Percentiles rank a stretch among this genome's conserved stretches.
Evolutionary conservation across 1,140 invertebrate genomes (phyloP).

Genomic region (Papilio polytes): DNA sequence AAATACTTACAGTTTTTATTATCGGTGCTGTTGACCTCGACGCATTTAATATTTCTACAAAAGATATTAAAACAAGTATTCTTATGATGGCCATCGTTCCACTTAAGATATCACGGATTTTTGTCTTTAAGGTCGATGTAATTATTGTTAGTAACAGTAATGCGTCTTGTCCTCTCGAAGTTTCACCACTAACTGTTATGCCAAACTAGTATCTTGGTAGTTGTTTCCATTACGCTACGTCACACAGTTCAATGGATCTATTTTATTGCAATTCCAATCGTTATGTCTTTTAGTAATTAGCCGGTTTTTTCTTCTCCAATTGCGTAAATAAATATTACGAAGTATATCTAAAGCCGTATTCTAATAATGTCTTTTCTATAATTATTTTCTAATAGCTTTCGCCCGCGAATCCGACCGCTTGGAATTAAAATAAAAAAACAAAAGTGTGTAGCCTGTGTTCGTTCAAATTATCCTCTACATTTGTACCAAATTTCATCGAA

Average conservation of each 20-base stretch:
- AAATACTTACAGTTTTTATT: slow-evolving; percentile 64
- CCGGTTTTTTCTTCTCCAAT: not conserved
- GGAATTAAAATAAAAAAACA: too few species aligned
- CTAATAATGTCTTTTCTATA: too few species aligned
- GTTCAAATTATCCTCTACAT: too few species aligned
- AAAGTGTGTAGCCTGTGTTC: too few species aligned
- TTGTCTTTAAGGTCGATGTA: not conserved
- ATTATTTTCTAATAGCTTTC: too few species aligned
- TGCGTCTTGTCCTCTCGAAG: not conserved
- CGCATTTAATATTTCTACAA: slow-evolving; percentile 25
- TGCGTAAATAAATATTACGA: not conserved
- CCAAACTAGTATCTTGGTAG: not conserved
- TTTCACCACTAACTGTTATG: not conserved
- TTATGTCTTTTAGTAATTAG: not conserved
- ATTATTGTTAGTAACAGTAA: not conserved
- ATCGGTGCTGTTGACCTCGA: slow-evolving; percentile 58
- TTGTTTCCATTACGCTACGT: slow-evolving; percentile 16
- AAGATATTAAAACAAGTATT: slow-evolving; percentile 21
- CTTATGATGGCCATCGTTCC: slow-evolving; percentile 18
- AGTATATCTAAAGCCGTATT: not conserved
- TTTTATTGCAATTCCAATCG: not conserved
- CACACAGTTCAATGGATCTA: slow-evolving; percentile 16
- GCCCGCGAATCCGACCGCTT: too few species aligned
- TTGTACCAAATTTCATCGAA: too few species aligned
- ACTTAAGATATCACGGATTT: not conserved